These are phyloP conservation scores for Lasioglossum figueresi DNA, from an alignment of 2,888 invertebrate genomes.

Conservation along the genomic window DNA sequence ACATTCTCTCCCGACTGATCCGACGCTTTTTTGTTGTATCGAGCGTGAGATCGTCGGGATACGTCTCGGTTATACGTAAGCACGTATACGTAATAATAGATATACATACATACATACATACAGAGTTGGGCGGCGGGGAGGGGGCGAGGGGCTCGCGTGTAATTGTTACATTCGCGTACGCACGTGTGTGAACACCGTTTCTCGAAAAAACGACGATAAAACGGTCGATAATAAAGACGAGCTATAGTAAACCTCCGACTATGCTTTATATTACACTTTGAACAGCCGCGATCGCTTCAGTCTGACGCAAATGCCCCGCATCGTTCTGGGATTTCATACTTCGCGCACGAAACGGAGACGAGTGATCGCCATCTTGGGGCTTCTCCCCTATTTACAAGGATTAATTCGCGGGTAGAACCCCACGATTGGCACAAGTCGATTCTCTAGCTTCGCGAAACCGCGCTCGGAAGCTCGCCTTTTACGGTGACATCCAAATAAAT, in stretches of 20 bases:
- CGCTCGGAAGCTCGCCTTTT: neutral
- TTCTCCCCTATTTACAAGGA: slow-evolving; percentile 61
- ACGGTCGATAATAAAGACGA: slow-evolving; percentile 63
- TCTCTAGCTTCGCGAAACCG: neutral
- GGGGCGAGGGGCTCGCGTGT: slow-evolving; percentile 14
- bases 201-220: neutral
- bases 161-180: neutral
- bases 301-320: slow-evolving; percentile 70
- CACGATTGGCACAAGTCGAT: slow-evolving; percentile 30
- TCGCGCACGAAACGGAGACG: neutral
- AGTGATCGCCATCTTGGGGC: slow-evolving; percentile 6
- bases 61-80: slow-evolving; percentile 60
- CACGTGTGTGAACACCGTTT: slow-evolving; percentile 49
- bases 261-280: slow-evolving; percentile 79
- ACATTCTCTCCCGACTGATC: slow-evolving; percentile 24
- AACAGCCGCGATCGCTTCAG: slow-evolving; percentile 75
- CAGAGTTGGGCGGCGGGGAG: slow-evolving; percentile 12
- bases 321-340: slow-evolving; percentile 30
- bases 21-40: neutral
- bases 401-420: slow-evolving; percentile 41
- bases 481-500: neutral
- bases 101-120: slow-evolving; percentile 62
- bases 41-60: neutral
- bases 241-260: slow-evolving; percentile 60
- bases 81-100: slow-evolving; percentile 63